phyloP scores from a whole-genome alignment of 1,140 invertebrate genomes.

The Camponotus vicinus region DNA sequence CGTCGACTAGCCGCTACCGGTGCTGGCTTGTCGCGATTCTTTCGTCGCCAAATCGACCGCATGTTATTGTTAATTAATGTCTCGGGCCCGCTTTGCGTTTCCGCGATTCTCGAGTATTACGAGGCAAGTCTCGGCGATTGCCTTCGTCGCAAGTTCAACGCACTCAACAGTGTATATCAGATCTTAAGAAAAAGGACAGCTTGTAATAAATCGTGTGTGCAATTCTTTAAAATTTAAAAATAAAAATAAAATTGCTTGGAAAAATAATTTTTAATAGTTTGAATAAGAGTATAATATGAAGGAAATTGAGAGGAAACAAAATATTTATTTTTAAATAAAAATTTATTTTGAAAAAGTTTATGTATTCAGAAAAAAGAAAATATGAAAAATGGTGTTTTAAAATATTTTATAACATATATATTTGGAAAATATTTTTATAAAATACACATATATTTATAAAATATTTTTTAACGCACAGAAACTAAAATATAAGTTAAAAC shows the following conservation, averaged over 20 bases:
- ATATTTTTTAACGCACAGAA: too few relatives aligned
- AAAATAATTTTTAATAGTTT: too few relatives aligned
- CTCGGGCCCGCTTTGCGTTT: constrained; percentile 33
- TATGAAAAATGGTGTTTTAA: not conserved
- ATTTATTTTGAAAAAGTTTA: too few relatives aligned
- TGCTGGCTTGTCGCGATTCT: constrained; percentile 74
- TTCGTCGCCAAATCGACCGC: constrained; percentile 71
- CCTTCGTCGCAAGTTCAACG: not conserved
- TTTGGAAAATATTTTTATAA: too few relatives aligned
- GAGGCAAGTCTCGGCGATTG: constrained; percentile 16
- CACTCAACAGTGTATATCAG: not conserved
- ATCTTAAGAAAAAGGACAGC: not conserved
- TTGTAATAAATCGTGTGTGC: not conserved
- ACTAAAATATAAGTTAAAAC: too few relatives aligned
- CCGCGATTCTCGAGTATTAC: constrained; percentile 13
- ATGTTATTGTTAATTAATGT: constrained; percentile 83
- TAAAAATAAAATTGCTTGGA: not conserved
- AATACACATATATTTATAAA: too few relatives aligned
- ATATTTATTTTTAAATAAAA: too few relatives aligned
- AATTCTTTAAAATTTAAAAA: too few relatives aligned
- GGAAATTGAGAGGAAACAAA: not conserved
- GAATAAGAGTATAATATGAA: not conserved
- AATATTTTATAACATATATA: not conserved
- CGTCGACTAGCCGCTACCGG: constrained; percentile 66
- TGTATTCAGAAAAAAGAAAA: not conserved